Evolutionary conservation across 2,113 vertebrate genomes (phyloP).

Genomic region (Orcinus orca): DNA sequence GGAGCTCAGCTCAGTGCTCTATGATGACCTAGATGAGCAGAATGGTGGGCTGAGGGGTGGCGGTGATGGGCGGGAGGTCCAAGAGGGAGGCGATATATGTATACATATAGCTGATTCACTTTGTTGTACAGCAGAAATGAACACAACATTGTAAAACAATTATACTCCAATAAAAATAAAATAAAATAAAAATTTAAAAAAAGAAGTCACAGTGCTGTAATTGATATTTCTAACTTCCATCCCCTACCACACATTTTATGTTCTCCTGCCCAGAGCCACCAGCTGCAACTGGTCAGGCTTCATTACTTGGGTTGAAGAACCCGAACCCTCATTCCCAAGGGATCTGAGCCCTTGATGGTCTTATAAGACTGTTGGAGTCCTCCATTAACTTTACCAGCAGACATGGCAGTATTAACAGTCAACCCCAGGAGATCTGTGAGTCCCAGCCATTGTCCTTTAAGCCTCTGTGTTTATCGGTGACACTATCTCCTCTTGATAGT

Average conservation of each 20-base stretch:
- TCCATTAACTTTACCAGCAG: background rate
- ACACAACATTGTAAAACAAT: too few relatives aligned
- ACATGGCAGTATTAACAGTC: background rate
- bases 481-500: background rate
- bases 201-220: background rate
- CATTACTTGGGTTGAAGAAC: background rate
- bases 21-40: too few relatives aligned
- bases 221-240: background rate
- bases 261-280: background rate
- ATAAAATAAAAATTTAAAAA: too few relatives aligned
- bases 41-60: too few relatives aligned
- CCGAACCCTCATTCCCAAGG: background rate
- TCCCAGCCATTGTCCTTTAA: background rate
- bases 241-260: background rate
- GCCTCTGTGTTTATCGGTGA: background rate
- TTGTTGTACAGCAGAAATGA: too few relatives aligned
- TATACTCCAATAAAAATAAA: too few relatives aligned
- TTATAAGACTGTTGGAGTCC: background rate
- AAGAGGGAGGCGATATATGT: too few relatives aligned
- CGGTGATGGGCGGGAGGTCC: too few relatives aligned
- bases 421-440: background rate
- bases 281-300: background rate
- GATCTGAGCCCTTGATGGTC: background rate
- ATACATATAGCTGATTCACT: too few relatives aligned
- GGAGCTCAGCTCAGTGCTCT: too few relatives aligned